phyloP scores from a whole-genome alignment of 2,797 vertebrate species.

The Hydrolagus colliei region DNA sequence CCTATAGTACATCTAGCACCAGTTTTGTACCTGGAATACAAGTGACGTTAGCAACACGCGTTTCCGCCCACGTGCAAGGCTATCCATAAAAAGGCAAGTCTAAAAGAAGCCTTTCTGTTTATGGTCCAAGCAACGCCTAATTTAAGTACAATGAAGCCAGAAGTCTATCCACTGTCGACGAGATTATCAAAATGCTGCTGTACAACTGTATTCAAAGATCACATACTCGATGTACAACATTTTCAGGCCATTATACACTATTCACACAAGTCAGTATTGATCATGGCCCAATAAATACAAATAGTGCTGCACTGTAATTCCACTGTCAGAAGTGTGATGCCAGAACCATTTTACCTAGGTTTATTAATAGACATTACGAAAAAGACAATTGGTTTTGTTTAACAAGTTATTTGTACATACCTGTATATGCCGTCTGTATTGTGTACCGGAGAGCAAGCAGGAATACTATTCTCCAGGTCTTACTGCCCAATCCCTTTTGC shows the following conservation, averaged over 20 bases:
- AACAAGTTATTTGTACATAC: conserved; percentile 76
- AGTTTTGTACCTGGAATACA: not conserved
- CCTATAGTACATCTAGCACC: not conserved
- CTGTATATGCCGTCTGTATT: conserved; percentile 85
- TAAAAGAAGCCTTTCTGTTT: conserved; percentile 10
- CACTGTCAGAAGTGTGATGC: conserved; percentile 90
- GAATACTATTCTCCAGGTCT: conserved; percentile 97
- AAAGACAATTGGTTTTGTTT: conserved; percentile 57
- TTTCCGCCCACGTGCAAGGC: not conserved
- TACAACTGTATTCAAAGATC: conserved; percentile 13
- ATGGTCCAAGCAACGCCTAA: not conserved
- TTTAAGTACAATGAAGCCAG: conserved; percentile 15
- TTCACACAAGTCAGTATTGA: conserved; percentile 7
- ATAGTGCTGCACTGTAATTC: conserved; percentile 92
- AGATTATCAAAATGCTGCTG: not conserved
- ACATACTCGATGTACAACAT: conserved; percentile 24
- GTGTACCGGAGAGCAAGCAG: conserved; percentile 93
- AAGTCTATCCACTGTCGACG: not conserved
- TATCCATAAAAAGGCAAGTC: not conserved
- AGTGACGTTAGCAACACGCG: too few species aligned
- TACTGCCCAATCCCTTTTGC: conserved; percentile 99
- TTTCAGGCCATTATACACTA: not conserved
- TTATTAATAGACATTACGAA: conserved; percentile 51
- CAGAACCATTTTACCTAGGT: conserved; percentile 66
- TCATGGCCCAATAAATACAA: conserved; percentile 46